Conservation (phyloP, 2,113 vertebrate species). For the Phylloscopus trochilus region DNA sequence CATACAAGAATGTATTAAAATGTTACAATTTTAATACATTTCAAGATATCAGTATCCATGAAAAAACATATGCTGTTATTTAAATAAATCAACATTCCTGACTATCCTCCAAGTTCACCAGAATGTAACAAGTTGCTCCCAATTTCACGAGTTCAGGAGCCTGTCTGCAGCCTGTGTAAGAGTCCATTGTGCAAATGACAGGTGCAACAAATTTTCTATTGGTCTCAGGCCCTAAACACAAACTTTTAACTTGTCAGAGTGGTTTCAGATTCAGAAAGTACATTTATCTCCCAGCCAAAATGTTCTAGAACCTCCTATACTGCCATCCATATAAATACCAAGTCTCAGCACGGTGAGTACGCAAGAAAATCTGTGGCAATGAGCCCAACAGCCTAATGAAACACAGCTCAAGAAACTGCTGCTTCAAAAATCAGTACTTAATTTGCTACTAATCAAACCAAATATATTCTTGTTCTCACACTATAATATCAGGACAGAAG, state of each 20-base stretch:
- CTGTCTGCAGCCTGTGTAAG: neutral
- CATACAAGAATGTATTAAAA: neutral
- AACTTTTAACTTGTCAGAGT: neutral
- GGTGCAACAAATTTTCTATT: neutral
- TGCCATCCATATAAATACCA: neutral
- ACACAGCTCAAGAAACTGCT: neutral
- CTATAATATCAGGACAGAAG: neutral
- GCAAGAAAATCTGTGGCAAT: neutral
- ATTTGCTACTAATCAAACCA: neutral
- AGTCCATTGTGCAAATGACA: neutral
- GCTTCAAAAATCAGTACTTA: neutral
- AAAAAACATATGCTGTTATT: neutral
- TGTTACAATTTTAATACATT: neutral
- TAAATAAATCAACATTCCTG: accelerated
- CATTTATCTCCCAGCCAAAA: neutral
- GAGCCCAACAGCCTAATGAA: neutral
- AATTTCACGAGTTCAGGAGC: neutral
- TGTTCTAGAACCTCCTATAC: neutral
- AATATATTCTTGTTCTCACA: neutral
- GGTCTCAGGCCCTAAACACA: neutral
- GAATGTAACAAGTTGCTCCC: neutral
- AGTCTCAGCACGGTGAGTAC: neutral
- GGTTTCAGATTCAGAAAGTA: neutral
- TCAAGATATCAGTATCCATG: neutral
- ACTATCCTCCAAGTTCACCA: neutral